A percentile compares a stretch with the other conserved stretches of the same genome.
These are phyloP conservation scores for Clamator glandarius DNA, from an alignment of 2,797 vertebrate species.

Conservation along the genomic window DNA sequence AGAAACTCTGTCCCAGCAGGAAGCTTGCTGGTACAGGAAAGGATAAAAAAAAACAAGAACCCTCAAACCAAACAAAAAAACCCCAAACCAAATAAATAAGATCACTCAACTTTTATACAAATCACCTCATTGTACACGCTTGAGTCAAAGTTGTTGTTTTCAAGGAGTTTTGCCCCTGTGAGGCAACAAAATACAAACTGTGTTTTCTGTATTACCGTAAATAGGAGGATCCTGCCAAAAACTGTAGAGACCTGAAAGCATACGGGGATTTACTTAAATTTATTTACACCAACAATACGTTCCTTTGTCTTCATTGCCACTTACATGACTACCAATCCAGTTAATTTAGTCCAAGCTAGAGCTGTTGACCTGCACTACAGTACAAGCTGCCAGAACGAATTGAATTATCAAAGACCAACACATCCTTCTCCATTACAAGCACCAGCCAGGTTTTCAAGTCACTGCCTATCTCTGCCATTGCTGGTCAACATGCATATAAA, in stretches of 20 bases:
- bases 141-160: conserved; percentile 58
- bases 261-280: not conserved
- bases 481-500: not conserved
- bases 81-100: not conserved
- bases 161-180: conserved; percentile 42
- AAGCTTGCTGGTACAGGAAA: conserved; percentile 71
- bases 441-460: not conserved
- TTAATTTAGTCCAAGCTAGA: not conserved
- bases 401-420: not conserved
- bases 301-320: not conserved
- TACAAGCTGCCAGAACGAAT: not conserved
- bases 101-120: conserved; percentile 15
- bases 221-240: not conserved
- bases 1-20: conserved; percentile 63
- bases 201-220: not conserved
- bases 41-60: conserved; percentile 40
- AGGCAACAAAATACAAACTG: conserved; percentile 14
- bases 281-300: not conserved
- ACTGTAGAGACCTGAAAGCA: not conserved
- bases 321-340: not conserved
- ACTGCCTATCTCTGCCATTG: not conserved
- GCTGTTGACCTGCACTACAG: not conserved
- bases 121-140: conserved; percentile 62
- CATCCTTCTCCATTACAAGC: not conserved
- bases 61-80: not conserved